Evolutionary conservation across 2,113 vertebrate species (phyloP).

Genomic region (Bujurquina vittata): DNA sequence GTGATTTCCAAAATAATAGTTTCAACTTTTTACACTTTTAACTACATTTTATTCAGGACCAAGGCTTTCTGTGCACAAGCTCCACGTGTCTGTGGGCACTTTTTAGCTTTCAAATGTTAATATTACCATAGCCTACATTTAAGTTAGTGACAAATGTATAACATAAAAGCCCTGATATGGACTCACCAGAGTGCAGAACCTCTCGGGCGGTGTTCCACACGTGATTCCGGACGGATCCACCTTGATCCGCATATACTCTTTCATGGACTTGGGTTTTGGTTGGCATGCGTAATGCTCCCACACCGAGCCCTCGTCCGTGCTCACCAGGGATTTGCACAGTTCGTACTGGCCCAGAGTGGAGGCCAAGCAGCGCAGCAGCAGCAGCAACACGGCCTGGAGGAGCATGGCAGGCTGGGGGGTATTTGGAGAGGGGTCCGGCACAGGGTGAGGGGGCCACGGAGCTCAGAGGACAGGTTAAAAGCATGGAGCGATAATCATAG

Average conservation of each 20-base stretch:
- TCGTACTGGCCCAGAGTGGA: conserved; percentile 91
- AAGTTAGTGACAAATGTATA: background rate
- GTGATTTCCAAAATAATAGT: background rate
- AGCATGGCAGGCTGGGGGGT: conserved; percentile 86
- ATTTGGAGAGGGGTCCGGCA: conserved; percentile 59
- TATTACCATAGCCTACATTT: background rate
- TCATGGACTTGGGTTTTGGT: conserved; percentile 89
- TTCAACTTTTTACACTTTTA: background rate
- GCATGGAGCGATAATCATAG: conserved; percentile 85
- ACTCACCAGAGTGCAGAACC: conserved; percentile 98
- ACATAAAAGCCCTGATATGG: background rate
- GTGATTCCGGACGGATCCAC: conserved; percentile 95
- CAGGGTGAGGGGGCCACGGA: conserved; percentile 78
- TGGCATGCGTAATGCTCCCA: conserved; percentile 99
- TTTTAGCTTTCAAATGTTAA: background rate
- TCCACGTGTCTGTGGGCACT: background rate
- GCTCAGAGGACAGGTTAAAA: conserved; percentile 79
- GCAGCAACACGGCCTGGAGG: conserved; percentile 77
- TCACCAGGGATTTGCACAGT: conserved; percentile 97
- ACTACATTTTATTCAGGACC: background rate
- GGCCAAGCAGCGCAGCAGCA: conserved; percentile 86
- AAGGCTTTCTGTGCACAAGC: background rate
- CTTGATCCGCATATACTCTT: conserved; percentile 90
- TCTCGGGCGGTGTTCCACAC: conserved; percentile 93
- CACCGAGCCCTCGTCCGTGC: conserved; percentile 91